Percentiles rank a stretch among this genome's conserved stretches.
phyloP scores from a whole-genome alignment of 2,888 invertebrate genomes.

The Blastobasis lacticolella region DNA sequence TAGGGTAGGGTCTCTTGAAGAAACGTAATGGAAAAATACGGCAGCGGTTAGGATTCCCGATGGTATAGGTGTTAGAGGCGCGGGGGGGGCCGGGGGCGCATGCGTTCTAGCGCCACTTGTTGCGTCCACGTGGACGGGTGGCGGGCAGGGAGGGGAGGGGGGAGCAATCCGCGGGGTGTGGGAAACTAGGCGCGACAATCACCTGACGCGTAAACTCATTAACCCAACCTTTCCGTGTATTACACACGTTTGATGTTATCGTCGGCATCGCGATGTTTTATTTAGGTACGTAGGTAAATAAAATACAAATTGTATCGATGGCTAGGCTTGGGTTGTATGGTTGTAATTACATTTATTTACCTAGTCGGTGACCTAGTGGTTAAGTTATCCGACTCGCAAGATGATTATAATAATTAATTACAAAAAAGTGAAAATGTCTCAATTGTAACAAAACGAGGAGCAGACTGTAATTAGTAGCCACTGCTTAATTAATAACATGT shows the following conservation, averaged over 20 bases:
- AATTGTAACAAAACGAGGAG: no score
- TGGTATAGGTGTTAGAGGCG: conserved; percentile 9
- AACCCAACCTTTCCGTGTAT: conserved; percentile 12
- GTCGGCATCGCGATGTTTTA: background rate
- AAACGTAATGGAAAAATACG: conserved; percentile 50
- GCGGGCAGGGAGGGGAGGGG: conserved; percentile 4
- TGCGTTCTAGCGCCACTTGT: conserved; percentile 55
- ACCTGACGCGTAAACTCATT: conserved; percentile 28
- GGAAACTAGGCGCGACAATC: conserved; percentile 30
- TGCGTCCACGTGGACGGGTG: conserved; percentile 50
- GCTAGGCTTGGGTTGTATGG: no score
- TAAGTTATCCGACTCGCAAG: no score
- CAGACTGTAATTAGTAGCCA: no score
- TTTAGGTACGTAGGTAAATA: no score
- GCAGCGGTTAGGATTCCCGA: conserved; percentile 28
- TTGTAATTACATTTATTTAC: no score
- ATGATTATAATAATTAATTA: no score
- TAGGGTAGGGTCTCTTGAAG: no score
- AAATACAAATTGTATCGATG: no score
- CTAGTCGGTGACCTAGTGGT: no score
- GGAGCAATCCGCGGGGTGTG: conserved; percentile 21
- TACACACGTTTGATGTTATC: conserved; percentile 8
- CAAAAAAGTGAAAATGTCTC: no score
- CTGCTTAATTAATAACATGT: no score
- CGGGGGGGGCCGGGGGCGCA: conserved; percentile 29